A percentile compares a stretch with the other conserved stretches of the same genome.
phyloP scores from a whole-genome alignment of 1,140 invertebrate species.

The Drosophila nigrodunni region DNA sequence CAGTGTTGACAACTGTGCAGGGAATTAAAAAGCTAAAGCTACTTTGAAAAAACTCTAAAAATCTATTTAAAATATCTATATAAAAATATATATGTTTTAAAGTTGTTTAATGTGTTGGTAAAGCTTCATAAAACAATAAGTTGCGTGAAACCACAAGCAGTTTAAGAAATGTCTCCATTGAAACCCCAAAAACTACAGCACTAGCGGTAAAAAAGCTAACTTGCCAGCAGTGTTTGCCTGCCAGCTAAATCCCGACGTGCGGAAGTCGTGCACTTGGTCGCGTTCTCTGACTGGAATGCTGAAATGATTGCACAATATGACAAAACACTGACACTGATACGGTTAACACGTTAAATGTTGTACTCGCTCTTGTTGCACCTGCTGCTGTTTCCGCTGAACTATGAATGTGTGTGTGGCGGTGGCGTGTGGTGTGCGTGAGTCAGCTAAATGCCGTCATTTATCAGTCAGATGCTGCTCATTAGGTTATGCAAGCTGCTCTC shows the following conservation, averaged over 20 bases:
- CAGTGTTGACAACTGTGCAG: not conserved
- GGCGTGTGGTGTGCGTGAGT: not conserved
- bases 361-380: constrained; percentile 21
- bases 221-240: not conserved
- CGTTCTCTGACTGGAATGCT: constrained; percentile 30
- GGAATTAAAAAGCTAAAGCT: not conserved
- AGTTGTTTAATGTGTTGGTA: too few relatives aligned
- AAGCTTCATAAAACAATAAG: too few relatives aligned
- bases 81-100: too few relatives aligned
- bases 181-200: too few relatives aligned
- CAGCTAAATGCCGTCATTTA: constrained; percentile 51
- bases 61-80: too few relatives aligned
- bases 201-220: too few relatives aligned
- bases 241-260: constrained; percentile 45
- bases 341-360: constrained; percentile 27
- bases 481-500: constrained; percentile 62
- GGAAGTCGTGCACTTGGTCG: constrained; percentile 51
- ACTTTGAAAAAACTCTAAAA: too few relatives aligned
- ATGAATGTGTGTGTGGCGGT: not conserved
- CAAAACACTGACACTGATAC: constrained; percentile 44
- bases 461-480: constrained; percentile 56
- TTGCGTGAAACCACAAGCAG: too few relatives aligned
- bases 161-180: too few relatives aligned
- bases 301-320: constrained; percentile 72
- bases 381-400: constrained; percentile 57